Base-by-base conservation (phyloP, 2,888 invertebrate genomes). In the Rhaphigaster nebulosa region DNA sequence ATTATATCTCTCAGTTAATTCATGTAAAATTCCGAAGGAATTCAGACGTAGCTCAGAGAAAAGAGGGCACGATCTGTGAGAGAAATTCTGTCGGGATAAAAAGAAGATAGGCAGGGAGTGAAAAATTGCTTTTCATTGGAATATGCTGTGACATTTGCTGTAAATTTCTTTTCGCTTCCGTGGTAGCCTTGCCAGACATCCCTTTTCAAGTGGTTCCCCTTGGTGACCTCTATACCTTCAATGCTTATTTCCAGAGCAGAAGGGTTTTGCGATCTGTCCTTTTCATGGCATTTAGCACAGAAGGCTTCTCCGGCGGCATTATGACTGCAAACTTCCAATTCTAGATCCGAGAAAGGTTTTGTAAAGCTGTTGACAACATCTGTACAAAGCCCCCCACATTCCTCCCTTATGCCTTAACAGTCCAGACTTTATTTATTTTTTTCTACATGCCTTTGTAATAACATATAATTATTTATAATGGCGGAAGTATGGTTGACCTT, bases 271-370 rank as follows among this genome's bases (percentile, higher is more conserved):
- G 84, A 41, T 84, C 84, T 84, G 84, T 45, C 84, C 84, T 84
- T 84, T 84, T 84, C 84, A 84, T 84, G 45, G 84, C 84, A 84
- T 84, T 84, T 84, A 45, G n/a, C 84, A n/a, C 84, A 45, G 84
- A 45, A 84, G n/a, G n/a, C 45, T 84, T 84, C 41, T n/a, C 45
- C 26, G 70, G 70, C 34, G 70, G 70, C 70, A 76, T 76, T 76
- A 76, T 38, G 20, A 76, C 70, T 76, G 18, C 70, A 76, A 76
- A 76, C 70, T 76, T 76, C 70, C 70, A 38, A 76, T 76, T 76
- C 70, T 76, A 76, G 20, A 5, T 20, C 23, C 70, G 34, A 76
- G 70, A 76, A 38, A 38, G 70, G 70, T 76, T 76, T 29, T 13
- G 65, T 5, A 38, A 38, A 38, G 34, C 34, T 38, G 70, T 76